Evolutionary conservation across 2,113 vertebrate species (phyloP).

Genomic region (Aldabrachelys gigantea): DNA sequence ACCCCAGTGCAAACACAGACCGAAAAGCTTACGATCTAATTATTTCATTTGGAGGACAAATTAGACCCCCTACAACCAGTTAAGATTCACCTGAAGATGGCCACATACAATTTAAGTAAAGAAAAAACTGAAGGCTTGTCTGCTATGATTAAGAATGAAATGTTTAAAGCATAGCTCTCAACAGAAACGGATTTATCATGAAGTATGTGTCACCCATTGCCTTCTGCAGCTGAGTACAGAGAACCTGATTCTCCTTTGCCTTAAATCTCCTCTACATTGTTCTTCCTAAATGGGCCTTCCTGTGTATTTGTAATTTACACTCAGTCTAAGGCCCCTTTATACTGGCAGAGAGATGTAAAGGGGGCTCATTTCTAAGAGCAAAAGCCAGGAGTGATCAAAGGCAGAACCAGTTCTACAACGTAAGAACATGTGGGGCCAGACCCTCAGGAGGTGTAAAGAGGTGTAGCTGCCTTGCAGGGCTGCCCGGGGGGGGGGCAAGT

Average conservation of each 20-base stretch:
- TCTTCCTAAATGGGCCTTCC: neutral
- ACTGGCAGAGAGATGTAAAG: too few relatives aligned
- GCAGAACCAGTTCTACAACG: neutral
- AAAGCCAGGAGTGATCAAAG: neutral
- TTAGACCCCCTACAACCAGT: neutral
- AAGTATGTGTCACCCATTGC: rapidly evolving
- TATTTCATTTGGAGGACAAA: neutral
- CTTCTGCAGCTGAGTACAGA: neutral
- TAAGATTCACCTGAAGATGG: neutral
- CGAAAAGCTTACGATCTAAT: neutral
- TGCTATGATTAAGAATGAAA: rapidly evolving
- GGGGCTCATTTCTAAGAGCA: neutral
- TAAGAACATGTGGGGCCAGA: neutral
- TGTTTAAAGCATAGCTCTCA: neutral
- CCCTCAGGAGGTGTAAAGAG: neutral
- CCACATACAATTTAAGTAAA: neutral
- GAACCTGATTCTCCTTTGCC: neutral
- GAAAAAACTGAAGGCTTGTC: rapidly evolving
- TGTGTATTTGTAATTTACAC: neutral
- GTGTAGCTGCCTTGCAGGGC: neutral
- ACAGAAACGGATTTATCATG: neutral
- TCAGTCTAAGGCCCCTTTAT: neutral
- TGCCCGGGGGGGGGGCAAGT: too few relatives aligned
- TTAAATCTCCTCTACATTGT: neutral
- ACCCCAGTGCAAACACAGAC: neutral